Base-by-base conservation (phyloP, 2,797 vertebrate species). In the Vespertilio murinus region DNA sequence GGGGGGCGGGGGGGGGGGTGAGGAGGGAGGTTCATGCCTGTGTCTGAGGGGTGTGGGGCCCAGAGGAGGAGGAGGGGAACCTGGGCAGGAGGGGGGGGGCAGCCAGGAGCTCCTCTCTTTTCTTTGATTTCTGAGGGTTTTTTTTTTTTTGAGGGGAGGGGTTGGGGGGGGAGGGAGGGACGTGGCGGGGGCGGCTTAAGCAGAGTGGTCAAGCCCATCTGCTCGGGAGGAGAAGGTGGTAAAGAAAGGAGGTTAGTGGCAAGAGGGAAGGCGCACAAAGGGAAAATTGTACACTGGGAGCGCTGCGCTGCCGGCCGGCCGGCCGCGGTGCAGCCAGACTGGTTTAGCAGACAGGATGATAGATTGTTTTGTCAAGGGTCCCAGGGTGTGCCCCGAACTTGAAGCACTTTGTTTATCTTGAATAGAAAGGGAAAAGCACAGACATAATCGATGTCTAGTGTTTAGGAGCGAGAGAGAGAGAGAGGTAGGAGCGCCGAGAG, bases 321-420 rank as follows among this genome's bases (percentile, higher is more conserved):
- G 13, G 98, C 81, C 47, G 89, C 97, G 97, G 98, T 98, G 98
- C 98, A 98, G 98, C 98, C 98, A 98, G 98, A 98, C 98, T 98
- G 98, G 98, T 98, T 98, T 98, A 98, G 98, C 98, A 98, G 98
- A 98, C 98, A 98, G 98, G 98, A 98, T 99, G 98, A 98, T 98
- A 98, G 98, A 99, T 99, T 98, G 98, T 98, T 98, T 98, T 98
- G 98, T 98, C 98, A 98, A 98, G 98, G 98, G 98, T 99, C 99
- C 99, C 99, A 99, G 99, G 99, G 99, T 99, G 99, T 99, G 99
- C 99, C 99, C 99, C 99, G 99, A 99, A 99, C 99, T 99, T 99
- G 99, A 99, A 99, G 99, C 99, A 99, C 99, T 99, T 99, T 99
- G 99, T 99, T 99, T 99, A 99, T 99, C 98, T 99, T 99, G 98